These are phyloP conservation scores for Thereva unica DNA, from an alignment of 2,888 invertebrate species.

Conservation along the genomic window DNA sequence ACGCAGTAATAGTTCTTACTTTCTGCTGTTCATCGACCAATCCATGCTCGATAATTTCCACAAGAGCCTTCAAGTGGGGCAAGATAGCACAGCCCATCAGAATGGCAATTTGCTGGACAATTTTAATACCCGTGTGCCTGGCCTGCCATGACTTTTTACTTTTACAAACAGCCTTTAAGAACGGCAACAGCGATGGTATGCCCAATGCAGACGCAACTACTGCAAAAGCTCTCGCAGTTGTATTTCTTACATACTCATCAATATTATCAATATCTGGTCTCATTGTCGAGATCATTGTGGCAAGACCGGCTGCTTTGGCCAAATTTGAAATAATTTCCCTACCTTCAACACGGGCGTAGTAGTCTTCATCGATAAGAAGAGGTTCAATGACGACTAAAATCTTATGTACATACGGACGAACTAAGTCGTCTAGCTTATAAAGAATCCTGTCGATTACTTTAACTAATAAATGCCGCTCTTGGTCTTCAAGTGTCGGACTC, in stretches of 20 bases:
- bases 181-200: slow-evolving; percentile 95
- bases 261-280: slow-evolving; percentile 99
- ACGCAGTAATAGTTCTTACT: slow-evolving; percentile 92
- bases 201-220: slow-evolving; percentile 98
- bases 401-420: slow-evolving; percentile 99
- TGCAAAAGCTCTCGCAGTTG: slow-evolving; percentile 99
- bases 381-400: slow-evolving; percentile 99
- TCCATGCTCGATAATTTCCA: slow-evolving; percentile 99
- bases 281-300: slow-evolving; percentile 99
- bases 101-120: slow-evolving; percentile 99
- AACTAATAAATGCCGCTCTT: slow-evolving; percentile 96
- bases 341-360: slow-evolving; percentile 99
- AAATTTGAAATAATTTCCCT: slow-evolving; percentile 98
- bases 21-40: slow-evolving; percentile 99
- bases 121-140: slow-evolving; percentile 97
- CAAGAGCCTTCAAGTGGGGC: slow-evolving; percentile 95
- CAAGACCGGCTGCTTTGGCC: slow-evolving; percentile 98
- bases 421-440: slow-evolving; percentile 97
- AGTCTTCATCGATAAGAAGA: slow-evolving; percentile 97
- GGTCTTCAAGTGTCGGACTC: slow-evolving; percentile 99
- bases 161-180: slow-evolving; percentile 97
- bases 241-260: slow-evolving; percentile 98
- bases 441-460: slow-evolving; percentile 98
- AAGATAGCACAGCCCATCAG: slow-evolving; percentile 99
- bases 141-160: slow-evolving; percentile 99